Evolutionary conservation across 2,113 vertebrate genomes (phyloP).

Genomic region (Zosterops borbonicus): DNA sequence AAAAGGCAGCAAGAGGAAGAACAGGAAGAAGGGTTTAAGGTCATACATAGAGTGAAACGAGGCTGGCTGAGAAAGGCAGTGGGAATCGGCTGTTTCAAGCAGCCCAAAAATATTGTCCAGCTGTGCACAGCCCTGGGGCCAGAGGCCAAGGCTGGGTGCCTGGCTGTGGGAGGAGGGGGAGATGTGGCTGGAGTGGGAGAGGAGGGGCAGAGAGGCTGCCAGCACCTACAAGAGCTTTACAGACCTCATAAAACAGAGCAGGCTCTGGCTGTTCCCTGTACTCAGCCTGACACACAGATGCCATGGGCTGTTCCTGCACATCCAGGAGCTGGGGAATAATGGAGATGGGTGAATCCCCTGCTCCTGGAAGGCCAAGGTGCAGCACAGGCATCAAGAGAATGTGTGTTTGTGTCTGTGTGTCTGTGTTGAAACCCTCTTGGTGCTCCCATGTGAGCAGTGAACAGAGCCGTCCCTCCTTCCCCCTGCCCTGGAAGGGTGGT

Average conservation of each 20-base stretch:
- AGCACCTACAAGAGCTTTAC: background rate
- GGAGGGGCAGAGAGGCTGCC: background rate
- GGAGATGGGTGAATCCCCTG: background rate
- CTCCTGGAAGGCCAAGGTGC: background rate
- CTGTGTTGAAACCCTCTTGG: background rate
- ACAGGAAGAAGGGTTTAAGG: background rate
- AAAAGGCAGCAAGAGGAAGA: background rate
- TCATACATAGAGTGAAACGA: background rate
- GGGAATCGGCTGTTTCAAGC: background rate
- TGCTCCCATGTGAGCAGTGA: background rate
- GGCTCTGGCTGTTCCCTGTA: background rate
- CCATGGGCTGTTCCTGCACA: background rate
- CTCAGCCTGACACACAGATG: background rate
- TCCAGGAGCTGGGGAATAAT: too few species aligned
- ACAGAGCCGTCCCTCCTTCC: background rate
- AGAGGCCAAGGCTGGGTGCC: conserved; percentile 17
- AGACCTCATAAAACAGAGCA: background rate
- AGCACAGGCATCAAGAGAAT: background rate
- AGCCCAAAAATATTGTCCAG: background rate
- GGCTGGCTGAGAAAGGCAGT: background rate
- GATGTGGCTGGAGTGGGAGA: background rate
- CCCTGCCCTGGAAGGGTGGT: background rate
- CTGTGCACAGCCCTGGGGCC: background rate
- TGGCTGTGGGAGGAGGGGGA: background rate
- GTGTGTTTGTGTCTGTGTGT: background rate